A percentile compares a stretch with the other conserved stretches of the same genome.
These are phyloP conservation scores for Leptothorax acervorum DNA, from an alignment of 2,888 invertebrate genomes.

Conservation along the genomic window DNA sequence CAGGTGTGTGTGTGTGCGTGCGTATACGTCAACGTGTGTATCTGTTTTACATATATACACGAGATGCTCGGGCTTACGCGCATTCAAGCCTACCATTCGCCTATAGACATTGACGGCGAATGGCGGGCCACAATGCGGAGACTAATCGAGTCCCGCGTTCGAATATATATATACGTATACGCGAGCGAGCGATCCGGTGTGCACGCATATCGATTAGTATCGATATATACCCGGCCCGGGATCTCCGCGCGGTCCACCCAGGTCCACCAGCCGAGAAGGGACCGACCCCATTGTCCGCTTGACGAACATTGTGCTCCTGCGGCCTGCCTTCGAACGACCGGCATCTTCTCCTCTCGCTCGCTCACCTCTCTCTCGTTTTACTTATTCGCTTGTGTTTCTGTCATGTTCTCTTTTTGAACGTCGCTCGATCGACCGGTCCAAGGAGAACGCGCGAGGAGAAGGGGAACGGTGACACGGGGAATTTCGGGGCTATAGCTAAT, in stretches of 20 bases:
- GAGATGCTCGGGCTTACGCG: constrained; percentile 47
- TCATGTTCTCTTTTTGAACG: constrained; percentile 68
- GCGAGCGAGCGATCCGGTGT: constrained; percentile 22
- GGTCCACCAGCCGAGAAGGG: constrained; percentile 70
- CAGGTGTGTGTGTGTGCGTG: neutral
- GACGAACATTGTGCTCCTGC: constrained; percentile 79
- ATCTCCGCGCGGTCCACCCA: constrained; percentile 53
- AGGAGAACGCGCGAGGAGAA: constrained; percentile 7
- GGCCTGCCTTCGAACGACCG: constrained; percentile 62
- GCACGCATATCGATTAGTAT: constrained; percentile 78
- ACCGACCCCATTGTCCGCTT: constrained; percentile 75
- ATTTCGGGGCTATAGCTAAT: constrained; percentile 70
- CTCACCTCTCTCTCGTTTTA: constrained; percentile 30
- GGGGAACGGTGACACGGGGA: constrained; percentile 71
- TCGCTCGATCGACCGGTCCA: constrained; percentile 34
- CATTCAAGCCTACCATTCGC: constrained; percentile 64
- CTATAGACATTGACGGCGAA: constrained; percentile 75
- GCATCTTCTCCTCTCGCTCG: constrained; percentile 37
- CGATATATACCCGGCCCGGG: constrained; percentile 68
- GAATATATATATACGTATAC: constrained; percentile 48
- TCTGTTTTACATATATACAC: constrained; percentile 33
- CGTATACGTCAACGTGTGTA: neutral
- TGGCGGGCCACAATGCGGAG: constrained; percentile 74
- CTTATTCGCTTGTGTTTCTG: constrained; percentile 67
- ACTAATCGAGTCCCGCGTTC: constrained; percentile 79